Evolutionary conservation across 1,140 invertebrate genomes (phyloP).

Genomic region (Cydia amplana): DNA sequence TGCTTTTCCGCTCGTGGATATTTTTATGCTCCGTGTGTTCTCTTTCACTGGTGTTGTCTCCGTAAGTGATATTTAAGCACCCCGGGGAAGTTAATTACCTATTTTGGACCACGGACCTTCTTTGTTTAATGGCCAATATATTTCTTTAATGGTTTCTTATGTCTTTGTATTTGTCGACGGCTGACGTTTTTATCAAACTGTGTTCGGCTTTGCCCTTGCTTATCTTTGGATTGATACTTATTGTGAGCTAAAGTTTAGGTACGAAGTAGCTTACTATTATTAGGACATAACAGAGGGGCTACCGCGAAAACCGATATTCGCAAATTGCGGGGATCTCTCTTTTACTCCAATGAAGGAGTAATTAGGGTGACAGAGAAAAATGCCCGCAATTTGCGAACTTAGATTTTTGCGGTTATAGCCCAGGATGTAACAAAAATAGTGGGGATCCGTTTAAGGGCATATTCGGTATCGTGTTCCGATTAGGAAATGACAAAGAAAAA

Average conservation of each 20-base stretch:
- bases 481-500: too few species aligned
- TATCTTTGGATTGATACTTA: background rate
- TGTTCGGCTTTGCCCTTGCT: background rate
- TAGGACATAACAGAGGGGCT: too few species aligned
- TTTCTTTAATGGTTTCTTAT: slow-evolving; percentile 30
- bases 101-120: slow-evolving; percentile 25
- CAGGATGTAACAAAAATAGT: too few species aligned
- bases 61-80: slow-evolving; percentile 30
- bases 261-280: too few species aligned
- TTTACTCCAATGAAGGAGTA: too few species aligned
- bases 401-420: too few species aligned
- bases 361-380: too few species aligned
- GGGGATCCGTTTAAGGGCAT: too few species aligned
- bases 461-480: too few species aligned
- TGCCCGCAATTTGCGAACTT: too few species aligned
- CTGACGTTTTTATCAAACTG: slow-evolving; percentile 2
- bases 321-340: too few species aligned
- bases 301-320: background rate
- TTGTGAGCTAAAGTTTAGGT: too few species aligned
- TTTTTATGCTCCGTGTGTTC: background rate
- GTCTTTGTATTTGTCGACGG: slow-evolving; percentile 21
- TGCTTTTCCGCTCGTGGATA: background rate
- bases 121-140: slow-evolving; percentile 29
- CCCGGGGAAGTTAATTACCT: slow-evolving; percentile 3
- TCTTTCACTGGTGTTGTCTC: slow-evolving; percentile 10